Evolutionary conservation across 2,888 invertebrate genomes (phyloP), one percentile per base, ranked within the genome.

Genomic region (Phasia obesa): DNA sequence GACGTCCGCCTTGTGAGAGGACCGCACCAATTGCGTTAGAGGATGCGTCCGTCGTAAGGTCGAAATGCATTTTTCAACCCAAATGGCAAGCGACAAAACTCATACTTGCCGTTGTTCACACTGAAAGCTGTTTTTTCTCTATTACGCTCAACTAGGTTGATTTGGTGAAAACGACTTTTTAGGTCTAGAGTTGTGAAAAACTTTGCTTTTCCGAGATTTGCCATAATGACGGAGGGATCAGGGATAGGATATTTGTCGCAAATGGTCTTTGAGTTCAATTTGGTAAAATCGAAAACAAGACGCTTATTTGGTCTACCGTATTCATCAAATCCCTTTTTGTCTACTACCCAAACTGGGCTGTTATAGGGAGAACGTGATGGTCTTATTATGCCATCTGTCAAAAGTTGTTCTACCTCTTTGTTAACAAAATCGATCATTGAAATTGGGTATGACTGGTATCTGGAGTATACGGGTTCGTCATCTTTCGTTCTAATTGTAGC

Each of bases 51-150:
- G 84, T 81, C 13, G 81, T 83, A 13, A 85, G 44, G 51, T 83
- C 78, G 51, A 81, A 85, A n/a, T 9, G 83, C 78, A 55, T 78
- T 83, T 23, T 84, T 78, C 11, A 80, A 49, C 4, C 83, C 75
- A 51, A 79, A 79, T n/a, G n/a, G 69, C 4, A 84, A 53, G 21
- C 76, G 15, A 55, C 71, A 82, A 42, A 82, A 82, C 47, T 85
- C 78, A 51, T 83, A 83, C 27, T 82, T 84, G 4, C 75, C 76
- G 17, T 76, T 76, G 31, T 49, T 62, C 4, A 73, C 57, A 9
- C 55, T 62, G 13, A 81, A 81, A 4, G 78, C 64, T 2, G 60
- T 69, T 55, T 74, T 74, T 44, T 57, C 60, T 25, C 79, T 47
- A 44, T 80, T 77, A 25, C 55, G 44, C 51, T 80, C 80, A 15